Percentiles rank a stretch among this genome's conserved stretches.
Evolutionary conservation across 2,113 vertebrate genomes (phyloP).

Genomic region (Stigmatopora nigra): DNA sequence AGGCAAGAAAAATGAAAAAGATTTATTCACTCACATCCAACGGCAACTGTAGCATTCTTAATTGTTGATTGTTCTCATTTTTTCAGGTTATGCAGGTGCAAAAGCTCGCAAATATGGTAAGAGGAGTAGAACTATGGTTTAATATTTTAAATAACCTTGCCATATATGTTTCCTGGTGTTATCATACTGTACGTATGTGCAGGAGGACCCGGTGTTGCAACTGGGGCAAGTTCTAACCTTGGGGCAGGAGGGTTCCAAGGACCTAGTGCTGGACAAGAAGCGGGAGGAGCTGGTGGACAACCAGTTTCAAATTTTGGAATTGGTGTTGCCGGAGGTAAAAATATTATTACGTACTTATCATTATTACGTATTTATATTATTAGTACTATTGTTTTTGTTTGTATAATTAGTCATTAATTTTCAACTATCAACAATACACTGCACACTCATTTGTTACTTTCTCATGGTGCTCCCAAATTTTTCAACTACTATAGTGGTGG

Average conservation of each 20-base stretch:
- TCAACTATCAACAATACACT: not conserved
- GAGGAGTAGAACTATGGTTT: slow-evolving; percentile 4
- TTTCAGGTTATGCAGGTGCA: slow-evolving; percentile 51
- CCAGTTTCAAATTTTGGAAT: slow-evolving; percentile 46
- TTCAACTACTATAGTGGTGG: slow-evolving; percentile 47
- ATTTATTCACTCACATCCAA: not conserved
- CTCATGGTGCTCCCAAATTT: slow-evolving; percentile 47
- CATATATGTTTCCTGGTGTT: slow-evolving; percentile 36
- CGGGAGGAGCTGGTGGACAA: slow-evolving; percentile 37
- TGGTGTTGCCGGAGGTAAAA: slow-evolving; percentile 30
- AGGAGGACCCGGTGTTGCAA: slow-evolving; percentile 40
- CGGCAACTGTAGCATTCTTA: not conserved
- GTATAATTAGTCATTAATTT: not conserved
- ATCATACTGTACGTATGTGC: slow-evolving; percentile 33
- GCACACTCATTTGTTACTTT: slow-evolving; percentile 22
- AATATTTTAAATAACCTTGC: not conserved
- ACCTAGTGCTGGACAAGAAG: slow-evolving; percentile 36
- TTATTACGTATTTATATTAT: not conserved
- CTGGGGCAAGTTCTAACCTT: slow-evolving; percentile 28
- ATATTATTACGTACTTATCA: not conserved
- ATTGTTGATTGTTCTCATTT: slow-evolving; percentile 3
- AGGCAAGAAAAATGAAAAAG: slow-evolving; percentile 25
- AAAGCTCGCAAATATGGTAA: slow-evolving; percentile 64
- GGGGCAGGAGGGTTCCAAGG: slow-evolving; percentile 43
- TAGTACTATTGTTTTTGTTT: not conserved